Evolutionary conservation across 2,888 invertebrate genomes (phyloP).

Genomic region (Drosophila nigricruria): DNA sequence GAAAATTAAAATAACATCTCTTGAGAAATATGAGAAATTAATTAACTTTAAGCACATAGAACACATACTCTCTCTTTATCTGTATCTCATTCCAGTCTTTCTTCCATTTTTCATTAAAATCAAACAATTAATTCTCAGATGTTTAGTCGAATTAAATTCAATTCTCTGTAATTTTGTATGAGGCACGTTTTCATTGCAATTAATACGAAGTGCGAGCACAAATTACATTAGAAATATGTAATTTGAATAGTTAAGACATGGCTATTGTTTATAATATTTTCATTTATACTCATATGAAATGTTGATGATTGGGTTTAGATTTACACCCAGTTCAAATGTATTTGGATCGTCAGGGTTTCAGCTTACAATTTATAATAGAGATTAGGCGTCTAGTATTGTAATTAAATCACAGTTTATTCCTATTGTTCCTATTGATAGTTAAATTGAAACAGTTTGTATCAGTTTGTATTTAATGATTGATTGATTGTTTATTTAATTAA

Average conservation of each 20-base stretch:
- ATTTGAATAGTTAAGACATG: not conserved
- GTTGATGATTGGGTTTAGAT: too few species aligned
- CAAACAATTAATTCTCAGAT: not conserved
- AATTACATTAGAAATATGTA: not conserved
- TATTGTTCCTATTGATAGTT: not conserved
- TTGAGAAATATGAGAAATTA: not conserved
- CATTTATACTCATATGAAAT: too few species aligned
- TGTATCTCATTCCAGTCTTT: not conserved
- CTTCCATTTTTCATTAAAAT: not conserved
- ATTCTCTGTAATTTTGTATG: too few species aligned
- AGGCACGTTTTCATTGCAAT: not conserved
- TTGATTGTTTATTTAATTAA: not conserved
- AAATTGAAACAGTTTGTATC: not conserved
- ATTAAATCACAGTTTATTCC: not conserved
- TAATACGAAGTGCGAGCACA: not conserved
- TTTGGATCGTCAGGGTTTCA: too few species aligned
- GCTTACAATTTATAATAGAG: too few species aligned
- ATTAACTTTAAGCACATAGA: not conserved
- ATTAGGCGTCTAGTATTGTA: not conserved
- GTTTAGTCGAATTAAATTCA: too few species aligned
- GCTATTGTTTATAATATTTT: too few species aligned
- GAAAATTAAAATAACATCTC: conserved; percentile 7
- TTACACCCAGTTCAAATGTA: too few species aligned
- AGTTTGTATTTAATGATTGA: not conserved
- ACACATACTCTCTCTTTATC: not conserved